A percentile compares a stretch with the other conserved stretches of the same genome.
Evolutionary conservation across 2,797 vertebrate species (phyloP).

Genomic region (Parauchenoglanis punctatus): DNA sequence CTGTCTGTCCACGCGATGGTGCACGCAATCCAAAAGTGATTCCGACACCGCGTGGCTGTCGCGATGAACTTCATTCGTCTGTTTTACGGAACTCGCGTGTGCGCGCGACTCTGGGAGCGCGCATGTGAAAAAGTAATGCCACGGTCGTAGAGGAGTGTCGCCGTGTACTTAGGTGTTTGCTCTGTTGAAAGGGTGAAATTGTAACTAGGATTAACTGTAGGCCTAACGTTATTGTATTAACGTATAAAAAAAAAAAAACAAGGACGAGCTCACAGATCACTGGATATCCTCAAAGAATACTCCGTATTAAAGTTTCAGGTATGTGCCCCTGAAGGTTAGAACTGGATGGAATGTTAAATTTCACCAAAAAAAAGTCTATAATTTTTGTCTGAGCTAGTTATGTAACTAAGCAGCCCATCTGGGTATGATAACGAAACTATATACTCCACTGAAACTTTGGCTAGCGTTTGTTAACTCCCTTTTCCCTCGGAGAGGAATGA

Average conservation of each 20-base stretch:
- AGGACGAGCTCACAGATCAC: not conserved
- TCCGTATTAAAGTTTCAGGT: conserved; percentile 10
- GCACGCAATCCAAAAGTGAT: not conserved
- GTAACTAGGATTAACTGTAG: not conserved
- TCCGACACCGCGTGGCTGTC: not conserved
- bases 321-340: not conserved
- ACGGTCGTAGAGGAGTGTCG: not conserved
- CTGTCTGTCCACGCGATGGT: not conserved
- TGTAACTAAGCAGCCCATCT: not conserved
- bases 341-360: not conserved
- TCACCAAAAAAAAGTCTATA: not conserved
- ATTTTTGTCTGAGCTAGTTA: not conserved
- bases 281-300: not conserved
- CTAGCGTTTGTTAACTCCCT: not conserved
- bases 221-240: not conserved
- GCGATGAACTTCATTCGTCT: not conserved
- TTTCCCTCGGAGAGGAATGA: conserved; percentile 36
- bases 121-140: not conserved
- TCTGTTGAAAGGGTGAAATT: not conserved
- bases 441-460: not conserved
- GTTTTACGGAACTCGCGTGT: not conserved
- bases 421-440: not conserved
- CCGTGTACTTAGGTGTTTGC: too few relatives aligned
- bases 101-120: conserved; percentile 2
- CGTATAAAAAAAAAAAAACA: not conserved